A percentile compares a stretch with the other conserved stretches of the same genome.
phyloP scores from a whole-genome alignment of 2,888 invertebrate species.

The Agrilus mali region DNA sequence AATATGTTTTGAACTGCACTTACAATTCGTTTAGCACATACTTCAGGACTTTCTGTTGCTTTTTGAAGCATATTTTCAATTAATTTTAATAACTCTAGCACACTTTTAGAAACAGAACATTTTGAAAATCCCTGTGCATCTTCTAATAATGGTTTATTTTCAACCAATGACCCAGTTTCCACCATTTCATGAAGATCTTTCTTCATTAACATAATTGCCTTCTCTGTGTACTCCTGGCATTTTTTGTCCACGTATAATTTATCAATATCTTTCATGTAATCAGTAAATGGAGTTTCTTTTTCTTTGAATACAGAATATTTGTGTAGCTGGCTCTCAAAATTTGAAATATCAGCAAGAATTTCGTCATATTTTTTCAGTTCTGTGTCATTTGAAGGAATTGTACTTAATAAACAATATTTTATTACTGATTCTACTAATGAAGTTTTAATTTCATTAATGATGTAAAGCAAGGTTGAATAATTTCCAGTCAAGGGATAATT shows the following conservation, averaged over 20 bases:
- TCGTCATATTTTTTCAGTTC: constrained; percentile 52
- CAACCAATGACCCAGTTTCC: constrained; percentile 35
- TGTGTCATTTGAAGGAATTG: constrained; percentile 62
- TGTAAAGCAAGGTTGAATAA: constrained; percentile 38
- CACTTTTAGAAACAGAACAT: constrained; percentile 48
- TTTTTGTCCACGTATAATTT: constrained; percentile 64
- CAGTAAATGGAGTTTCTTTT: constrained; percentile 44
- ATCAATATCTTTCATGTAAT: constrained; percentile 64
- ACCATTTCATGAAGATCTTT: constrained; percentile 68
- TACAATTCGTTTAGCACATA: constrained; percentile 52
- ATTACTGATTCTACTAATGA: constrained; percentile 54
- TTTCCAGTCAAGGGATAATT: constrained; percentile 35
- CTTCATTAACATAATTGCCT: constrained; percentile 60
- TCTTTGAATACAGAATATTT: constrained; percentile 45
- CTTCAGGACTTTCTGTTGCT: constrained; percentile 46
- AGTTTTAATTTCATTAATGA: constrained; percentile 42
- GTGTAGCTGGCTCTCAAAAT: constrained; percentile 52
- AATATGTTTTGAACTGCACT: constrained; percentile 60
- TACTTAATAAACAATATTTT: constrained; percentile 59
- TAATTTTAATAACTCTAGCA: constrained; percentile 50
- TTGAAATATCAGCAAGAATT: constrained; percentile 48
- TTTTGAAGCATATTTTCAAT: constrained; percentile 54
- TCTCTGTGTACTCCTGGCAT: constrained; percentile 54
- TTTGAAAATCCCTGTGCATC: constrained; percentile 40
- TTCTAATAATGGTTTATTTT: constrained; percentile 34